Conservation (phyloP, 2,113 vertebrate genomes). For the Antigone vipio region DNA sequence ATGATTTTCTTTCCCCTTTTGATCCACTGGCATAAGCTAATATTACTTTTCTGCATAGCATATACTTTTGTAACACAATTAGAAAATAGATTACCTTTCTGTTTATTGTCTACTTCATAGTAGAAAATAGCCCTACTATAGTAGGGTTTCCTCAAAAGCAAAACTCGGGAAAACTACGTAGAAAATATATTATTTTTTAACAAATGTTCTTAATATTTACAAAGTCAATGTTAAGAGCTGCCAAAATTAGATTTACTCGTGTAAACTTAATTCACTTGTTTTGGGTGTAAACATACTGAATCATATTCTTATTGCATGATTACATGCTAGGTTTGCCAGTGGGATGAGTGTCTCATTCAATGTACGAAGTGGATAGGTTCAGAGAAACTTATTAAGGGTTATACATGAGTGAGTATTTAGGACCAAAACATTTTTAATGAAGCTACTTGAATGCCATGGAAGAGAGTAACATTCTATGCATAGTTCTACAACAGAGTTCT, state of each 20-base stretch:
- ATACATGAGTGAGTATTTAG: background rate
- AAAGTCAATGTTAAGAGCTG: background rate
- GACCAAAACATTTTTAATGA: background rate
- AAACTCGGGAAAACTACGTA: background rate
- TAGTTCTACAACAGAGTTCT: background rate
- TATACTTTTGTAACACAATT: background rate
- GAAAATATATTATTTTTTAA: background rate
- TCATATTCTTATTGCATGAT: background rate
- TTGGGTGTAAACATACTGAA: background rate
- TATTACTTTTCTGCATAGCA: background rate
- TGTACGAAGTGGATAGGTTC: background rate
- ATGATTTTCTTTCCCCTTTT: background rate
- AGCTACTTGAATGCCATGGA: background rate
- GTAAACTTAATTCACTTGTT: background rate
- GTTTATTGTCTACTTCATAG: background rate
- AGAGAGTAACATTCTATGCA: background rate
- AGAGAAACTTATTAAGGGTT: background rate
- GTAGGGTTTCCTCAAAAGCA: background rate
- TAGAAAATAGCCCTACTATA: background rate
- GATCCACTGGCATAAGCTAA: background rate
- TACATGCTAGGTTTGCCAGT: background rate
- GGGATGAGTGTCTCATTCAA: background rate
- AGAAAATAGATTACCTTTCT: background rate
- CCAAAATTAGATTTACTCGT: background rate
- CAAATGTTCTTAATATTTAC: background rate